A percentile compares a stretch with the other conserved stretches of the same genome.
These are phyloP conservation scores for Tenthredo amoena DNA, from an alignment of 2,888 invertebrate species.

Conservation along the genomic window DNA sequence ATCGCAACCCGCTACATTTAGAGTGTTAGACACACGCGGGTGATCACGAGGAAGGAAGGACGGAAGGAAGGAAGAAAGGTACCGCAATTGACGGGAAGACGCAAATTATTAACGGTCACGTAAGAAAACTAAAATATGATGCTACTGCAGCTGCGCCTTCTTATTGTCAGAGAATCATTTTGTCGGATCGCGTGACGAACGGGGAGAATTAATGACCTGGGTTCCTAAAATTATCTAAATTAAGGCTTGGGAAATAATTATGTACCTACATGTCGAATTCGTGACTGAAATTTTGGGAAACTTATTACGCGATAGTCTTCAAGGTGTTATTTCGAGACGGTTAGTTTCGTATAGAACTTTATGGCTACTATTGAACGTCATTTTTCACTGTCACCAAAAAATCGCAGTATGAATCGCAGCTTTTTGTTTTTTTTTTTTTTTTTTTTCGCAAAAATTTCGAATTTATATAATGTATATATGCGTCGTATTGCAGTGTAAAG, in stretches of 20 bases:
- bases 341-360: not conserved
- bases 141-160: not conserved
- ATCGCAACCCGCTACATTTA: constrained; percentile 41
- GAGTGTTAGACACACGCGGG: constrained; percentile 17
- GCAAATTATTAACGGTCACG: constrained; percentile 5
- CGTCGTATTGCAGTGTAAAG: constrained; percentile 17
- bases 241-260: not conserved
- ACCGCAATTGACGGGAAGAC: constrained; percentile 9
- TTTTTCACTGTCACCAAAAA: not conserved
- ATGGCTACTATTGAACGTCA: not conserved
- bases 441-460: constrained; percentile 11
- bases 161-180: constrained; percentile 6
- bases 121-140: not conserved
- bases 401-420: not conserved
- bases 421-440: not conserved
- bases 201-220: not conserved
- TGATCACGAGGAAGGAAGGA: not conserved
- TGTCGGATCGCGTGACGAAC: not conserved
- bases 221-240: not conserved
- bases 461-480: constrained; percentile 35
- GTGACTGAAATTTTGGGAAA: not conserved
- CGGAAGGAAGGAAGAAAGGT: not conserved
- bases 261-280: not conserved
- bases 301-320: not conserved
- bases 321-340: not conserved